phyloP scores from a whole-genome alignment of 2,113 vertebrate genomes.

The Centrocercus urophasianus region DNA sequence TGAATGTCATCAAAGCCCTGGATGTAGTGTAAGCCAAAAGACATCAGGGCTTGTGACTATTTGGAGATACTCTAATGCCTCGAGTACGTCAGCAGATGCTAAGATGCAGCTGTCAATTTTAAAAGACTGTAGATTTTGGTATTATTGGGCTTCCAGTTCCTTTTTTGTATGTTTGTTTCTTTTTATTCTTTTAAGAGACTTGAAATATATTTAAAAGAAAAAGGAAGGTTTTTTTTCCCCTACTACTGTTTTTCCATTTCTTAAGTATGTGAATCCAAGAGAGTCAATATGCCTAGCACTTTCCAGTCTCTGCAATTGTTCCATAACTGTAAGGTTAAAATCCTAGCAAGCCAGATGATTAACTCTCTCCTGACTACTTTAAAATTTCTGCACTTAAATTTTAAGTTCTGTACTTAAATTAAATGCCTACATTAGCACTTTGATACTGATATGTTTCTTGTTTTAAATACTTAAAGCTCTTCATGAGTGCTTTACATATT shows the following conservation, averaged over 20 bases:
- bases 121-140: conserved; percentile 19
- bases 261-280: conserved; percentile 46
- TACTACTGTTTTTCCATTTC: conserved; percentile 64
- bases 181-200: conserved; percentile 31
- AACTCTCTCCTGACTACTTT: conserved; percentile 26
- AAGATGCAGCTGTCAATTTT: conserved; percentile 28
- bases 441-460: not conserved
- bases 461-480: not conserved
- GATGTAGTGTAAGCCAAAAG: conserved; percentile 32
- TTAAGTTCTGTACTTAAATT: too few relatives aligned
- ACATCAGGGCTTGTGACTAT: conserved; percentile 12
- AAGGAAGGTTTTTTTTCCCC: conserved; percentile 35
- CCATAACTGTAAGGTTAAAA: conserved; percentile 56
- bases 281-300: conserved; percentile 48
- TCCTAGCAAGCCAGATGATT: not conserved
- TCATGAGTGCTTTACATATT: not conserved
- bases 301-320: conserved; percentile 61
- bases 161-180: not conserved
- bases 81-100: conserved; percentile 63
- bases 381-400: not conserved
- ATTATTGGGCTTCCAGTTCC: not conserved
- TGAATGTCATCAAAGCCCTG: conserved; percentile 36
- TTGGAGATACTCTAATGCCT: conserved; percentile 37
- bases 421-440: not conserved
- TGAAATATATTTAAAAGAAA: conserved; percentile 54